phyloP scores from a whole-genome alignment of 2,888 invertebrate genomes.

The Ptychoptera albimana region DNA sequence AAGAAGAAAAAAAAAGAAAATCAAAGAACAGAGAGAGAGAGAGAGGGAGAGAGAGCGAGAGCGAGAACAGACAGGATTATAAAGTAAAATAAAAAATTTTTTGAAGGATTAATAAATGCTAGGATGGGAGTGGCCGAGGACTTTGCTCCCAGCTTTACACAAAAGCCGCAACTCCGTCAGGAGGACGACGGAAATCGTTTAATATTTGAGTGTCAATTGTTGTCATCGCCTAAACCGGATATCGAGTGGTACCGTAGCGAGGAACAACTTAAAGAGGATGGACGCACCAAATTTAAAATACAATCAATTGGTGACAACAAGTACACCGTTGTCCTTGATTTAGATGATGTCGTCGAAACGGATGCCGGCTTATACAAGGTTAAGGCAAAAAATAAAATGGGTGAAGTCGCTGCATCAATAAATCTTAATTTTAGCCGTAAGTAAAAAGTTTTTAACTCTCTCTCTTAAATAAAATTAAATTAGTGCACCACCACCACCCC shows the following conservation, averaged over 20 bases:
- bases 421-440: conserved; percentile 96
- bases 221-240: conserved; percentile 76
- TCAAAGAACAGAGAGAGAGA: too few relatives aligned
- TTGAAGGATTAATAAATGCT: too few relatives aligned
- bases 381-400: conserved; percentile 92
- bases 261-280: conserved; percentile 66
- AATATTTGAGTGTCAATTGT: conserved; percentile 84
- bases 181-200: conserved; percentile 92
- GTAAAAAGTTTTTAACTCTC: conserved; percentile 29
- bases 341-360: conserved; percentile 90
- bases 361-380: conserved; percentile 95
- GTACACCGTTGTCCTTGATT: conserved; percentile 78
- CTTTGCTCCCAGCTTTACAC: conserved; percentile 95
- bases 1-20: too few relatives aligned
- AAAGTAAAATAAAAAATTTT: neutral
- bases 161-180: conserved; percentile 92
- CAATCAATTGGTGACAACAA: conserved; percentile 73
- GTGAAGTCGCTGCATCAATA: conserved; percentile 92
- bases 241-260: conserved; percentile 87
- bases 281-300: conserved; percentile 73
- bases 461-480: neutral
- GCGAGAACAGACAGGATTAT: neutral
- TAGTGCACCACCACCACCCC: neutral
- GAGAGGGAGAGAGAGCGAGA: conserved; percentile 3
- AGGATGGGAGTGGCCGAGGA: conserved; percentile 48